Base-by-base conservation (phyloP, 2,888 invertebrate species). In the Hipparchia semele region DNA sequence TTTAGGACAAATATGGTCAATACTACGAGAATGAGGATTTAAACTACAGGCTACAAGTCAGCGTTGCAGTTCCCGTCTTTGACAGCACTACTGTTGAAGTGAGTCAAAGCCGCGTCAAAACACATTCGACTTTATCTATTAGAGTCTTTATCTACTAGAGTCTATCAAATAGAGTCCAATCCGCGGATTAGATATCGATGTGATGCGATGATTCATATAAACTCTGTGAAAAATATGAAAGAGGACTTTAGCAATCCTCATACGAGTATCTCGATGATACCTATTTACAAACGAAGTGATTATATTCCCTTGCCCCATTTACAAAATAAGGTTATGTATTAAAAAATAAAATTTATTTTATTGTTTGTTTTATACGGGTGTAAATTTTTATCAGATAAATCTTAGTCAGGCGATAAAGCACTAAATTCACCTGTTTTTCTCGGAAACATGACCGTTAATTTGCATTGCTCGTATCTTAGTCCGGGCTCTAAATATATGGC, bases 31-130 rank as follows among this genome's bases (percentile, higher is more conserved):
- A 87, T 0, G 83, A 87, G 67, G 87, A 88, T 51, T 78, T 89
- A 3, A 88, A 92, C 77, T 94, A 90, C 73, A 83, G 89, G 56
- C 82, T 92, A 2, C 89, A 89, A 81, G 90, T 94, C 74, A 92
- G 88, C 72, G 87, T 94, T 1, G 88, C 94, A 0, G 88, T 93
- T 1, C 92, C 94, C 1, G 91, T 93, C 0, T 93, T 92, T 76
- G 94, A 94, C 13, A 80, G 85, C 68, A 86, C 87, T 0, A 88
- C 84, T 0, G 61, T 79, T 9, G 93, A 94, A 82, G 93, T 93
- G 82, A 73, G 81, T 70, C 58, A 39, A 2, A 39, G 5, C 39
- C 39, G 39, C 39, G 39, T 39, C 39, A 39, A 39, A 39, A 5
- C 39, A 39, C 2, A 39, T 39, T 5, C 2, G 39, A 5, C 39